Conservation (phyloP, 2,797 vertebrate genomes). For the Megaceryle alcyon region DNA sequence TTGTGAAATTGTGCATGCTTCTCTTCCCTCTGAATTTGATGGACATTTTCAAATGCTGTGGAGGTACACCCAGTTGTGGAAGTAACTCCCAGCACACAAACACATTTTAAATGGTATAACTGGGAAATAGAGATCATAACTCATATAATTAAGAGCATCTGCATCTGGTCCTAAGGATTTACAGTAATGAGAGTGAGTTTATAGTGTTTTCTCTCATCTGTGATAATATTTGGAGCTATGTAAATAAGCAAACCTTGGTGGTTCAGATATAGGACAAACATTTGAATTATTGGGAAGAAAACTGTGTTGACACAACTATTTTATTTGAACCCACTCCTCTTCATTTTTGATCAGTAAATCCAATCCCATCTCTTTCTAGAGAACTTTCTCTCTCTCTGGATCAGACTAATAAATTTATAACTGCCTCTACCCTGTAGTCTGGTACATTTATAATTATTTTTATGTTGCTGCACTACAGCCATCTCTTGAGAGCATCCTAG, state of each 20-base stretch:
- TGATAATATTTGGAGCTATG: background rate
- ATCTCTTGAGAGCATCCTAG: background rate
- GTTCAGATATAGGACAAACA: background rate
- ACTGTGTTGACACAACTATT: background rate
- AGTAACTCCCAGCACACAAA: background rate
- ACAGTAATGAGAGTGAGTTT: background rate
- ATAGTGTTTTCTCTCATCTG: background rate
- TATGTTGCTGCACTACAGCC: background rate
- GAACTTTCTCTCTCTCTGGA: background rate
- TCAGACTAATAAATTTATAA: background rate
- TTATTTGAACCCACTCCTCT: background rate
- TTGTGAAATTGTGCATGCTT: background rate
- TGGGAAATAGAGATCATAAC: background rate
- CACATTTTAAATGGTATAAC: background rate
- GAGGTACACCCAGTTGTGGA: background rate
- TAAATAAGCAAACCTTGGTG: background rate
- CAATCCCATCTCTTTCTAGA: background rate
- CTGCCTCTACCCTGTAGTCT: background rate
- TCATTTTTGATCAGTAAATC: background rate
- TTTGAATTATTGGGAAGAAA: background rate
- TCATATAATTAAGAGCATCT: background rate
- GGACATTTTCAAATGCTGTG: background rate
- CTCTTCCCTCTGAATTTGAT: background rate
- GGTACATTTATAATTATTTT: background rate
- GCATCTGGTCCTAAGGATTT: background rate